These are phyloP conservation scores for Endomychus coccineus DNA, from an alignment of 2,888 invertebrate species.

Conservation along the genomic window DNA sequence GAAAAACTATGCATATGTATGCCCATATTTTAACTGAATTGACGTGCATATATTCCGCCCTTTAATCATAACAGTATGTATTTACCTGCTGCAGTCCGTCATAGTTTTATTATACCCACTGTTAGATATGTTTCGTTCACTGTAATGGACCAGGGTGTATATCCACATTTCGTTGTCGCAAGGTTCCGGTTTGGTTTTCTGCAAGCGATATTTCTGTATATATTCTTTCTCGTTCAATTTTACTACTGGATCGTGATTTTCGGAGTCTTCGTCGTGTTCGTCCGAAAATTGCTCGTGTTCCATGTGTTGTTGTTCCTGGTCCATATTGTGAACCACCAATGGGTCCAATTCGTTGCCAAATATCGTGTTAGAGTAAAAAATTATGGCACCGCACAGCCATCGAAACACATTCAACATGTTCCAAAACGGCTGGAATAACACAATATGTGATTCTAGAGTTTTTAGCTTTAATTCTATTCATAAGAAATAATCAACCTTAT, in stretches of 20 bases:
- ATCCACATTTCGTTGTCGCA: constrained; percentile 65
- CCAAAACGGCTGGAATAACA: constrained; percentile 49
- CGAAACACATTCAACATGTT: constrained; percentile 51
- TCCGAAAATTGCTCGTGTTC: constrained; percentile 13
- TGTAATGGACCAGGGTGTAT: constrained; percentile 38
- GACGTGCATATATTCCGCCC: too few species aligned
- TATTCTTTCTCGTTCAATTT: constrained; percentile 49
- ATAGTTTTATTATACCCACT: constrained; percentile 39
- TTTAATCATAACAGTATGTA: too few species aligned
- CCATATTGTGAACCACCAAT: constrained; percentile 40
- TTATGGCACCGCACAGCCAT: constrained; percentile 46
- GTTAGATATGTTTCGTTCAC: constrained; percentile 34
- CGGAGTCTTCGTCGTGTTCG: constrained; percentile 32
- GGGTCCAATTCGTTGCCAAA: constrained; percentile 47
- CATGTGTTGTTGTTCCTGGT: constrained; percentile 18
- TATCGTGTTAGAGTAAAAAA: constrained; percentile 52
- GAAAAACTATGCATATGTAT: too few species aligned
- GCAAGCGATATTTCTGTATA: constrained; percentile 55
- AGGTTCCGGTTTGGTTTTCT: constrained; percentile 74
- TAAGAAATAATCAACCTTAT: too few species aligned
- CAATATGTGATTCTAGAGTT: constrained; percentile 2
- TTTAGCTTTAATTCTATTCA: too few species aligned
- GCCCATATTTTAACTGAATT: too few species aligned
- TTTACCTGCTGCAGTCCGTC: constrained; percentile 38
- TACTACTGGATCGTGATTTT: constrained; percentile 43